Conservation (phyloP, 2,888 invertebrate species). For the Chymomyza caudatula region DNA sequence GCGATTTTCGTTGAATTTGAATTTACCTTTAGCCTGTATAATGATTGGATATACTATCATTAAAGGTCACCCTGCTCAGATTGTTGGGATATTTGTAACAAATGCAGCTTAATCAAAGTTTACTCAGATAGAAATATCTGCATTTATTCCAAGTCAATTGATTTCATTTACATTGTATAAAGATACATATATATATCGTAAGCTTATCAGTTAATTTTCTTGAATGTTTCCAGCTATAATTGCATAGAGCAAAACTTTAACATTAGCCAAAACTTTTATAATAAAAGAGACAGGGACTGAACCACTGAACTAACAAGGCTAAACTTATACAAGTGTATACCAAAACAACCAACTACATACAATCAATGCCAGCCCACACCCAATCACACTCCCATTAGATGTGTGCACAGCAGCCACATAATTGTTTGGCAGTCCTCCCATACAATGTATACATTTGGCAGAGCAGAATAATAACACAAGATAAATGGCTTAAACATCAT, state of each 20-base stretch:
- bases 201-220: neutral
- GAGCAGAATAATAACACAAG: constrained; percentile 7
- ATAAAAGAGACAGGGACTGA: neutral
- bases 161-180: neutral
- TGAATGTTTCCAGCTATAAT: neutral
- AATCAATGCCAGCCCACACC: neutral
- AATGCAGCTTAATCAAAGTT: neutral
- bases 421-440: neutral
- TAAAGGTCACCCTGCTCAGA: too few species aligned
- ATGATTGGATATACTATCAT: too few species aligned
- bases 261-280: neutral
- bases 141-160: neutral
- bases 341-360: neutral
- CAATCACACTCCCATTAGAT: neutral
- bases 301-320: neutral
- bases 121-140: neutral
- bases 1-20: too few species aligned
- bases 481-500: constrained; percentile 24
- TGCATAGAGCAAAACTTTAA: neutral
- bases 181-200: neutral
- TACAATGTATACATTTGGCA: neutral
- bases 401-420: neutral
- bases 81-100: too few species aligned
- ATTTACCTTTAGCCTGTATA: too few species aligned
- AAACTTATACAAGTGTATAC: neutral